Base-by-base conservation (phyloP, 2,113 vertebrate genomes). In the Phaetusa simplex region DNA sequence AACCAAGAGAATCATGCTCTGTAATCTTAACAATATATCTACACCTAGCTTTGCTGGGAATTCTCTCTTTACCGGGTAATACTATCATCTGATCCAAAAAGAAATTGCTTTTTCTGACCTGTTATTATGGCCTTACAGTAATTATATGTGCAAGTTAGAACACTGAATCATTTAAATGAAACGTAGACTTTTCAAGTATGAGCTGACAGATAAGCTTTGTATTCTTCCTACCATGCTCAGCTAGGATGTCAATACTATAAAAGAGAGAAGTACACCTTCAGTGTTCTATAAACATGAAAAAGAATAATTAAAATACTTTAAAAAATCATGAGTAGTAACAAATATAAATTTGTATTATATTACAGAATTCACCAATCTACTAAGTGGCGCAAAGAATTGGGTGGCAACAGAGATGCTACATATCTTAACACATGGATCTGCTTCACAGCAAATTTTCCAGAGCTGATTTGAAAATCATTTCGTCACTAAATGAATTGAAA, bases 21-120 rank as follows among this genome's bases (percentile, higher is more conserved):
- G 30, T 64, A 87, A 88, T 90, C 65, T 77, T 73, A 87, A 59
- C 15, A 72, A 64, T 62, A 11, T 64, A 85, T 30, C 70, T 86
- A 79, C 26, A 71, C 8, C 18, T 47, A 58, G 47, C 74, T 71
- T 93, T 86, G 45, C 66, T 70, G 71, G 62, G 29, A 89, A 91
- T 90, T 96, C 76, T 80, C 42, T 84, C 83, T 76, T 92, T 90
- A 83, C 73, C 74, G 89, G n/a, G 59, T 53, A 96, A 96, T 88
- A 86, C 21, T 69, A 50, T 45, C 19, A 94, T 82, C 69, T 95
- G 53, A 82, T 73, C 64, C 59, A 87, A 92, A 73, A 79, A 85
- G 19, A 84, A 86, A 88, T 94, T 85, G 83, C 45, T 90, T 84
- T 90, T 86, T 74, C 42, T 97, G 78, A 95, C 86, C 42, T 1